Evolutionary conservation across 1,140 invertebrate species (phyloP).

Genomic region (Heliothis virescens): DNA sequence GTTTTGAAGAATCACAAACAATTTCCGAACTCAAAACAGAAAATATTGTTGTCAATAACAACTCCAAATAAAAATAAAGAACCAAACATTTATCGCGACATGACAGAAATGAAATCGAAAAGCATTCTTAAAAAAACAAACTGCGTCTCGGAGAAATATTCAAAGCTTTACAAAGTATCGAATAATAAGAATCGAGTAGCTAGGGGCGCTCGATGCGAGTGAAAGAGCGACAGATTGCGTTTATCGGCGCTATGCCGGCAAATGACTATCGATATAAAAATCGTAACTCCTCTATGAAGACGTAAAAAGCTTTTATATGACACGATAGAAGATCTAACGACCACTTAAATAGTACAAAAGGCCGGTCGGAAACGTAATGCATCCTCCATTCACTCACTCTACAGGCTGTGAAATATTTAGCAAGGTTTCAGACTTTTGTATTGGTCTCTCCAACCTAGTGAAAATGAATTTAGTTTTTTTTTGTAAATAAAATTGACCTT

Average conservation of each 20-base stretch:
- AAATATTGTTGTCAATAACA: constrained; percentile 24
- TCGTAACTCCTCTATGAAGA: constrained; percentile 25
- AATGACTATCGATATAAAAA: constrained; percentile 33
- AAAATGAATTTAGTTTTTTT: too few relatives aligned
- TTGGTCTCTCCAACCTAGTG: too few relatives aligned
- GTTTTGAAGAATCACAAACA: too few relatives aligned
- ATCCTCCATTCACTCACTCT: not conserved
- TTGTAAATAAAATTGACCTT: too few relatives aligned
- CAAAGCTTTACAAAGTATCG: constrained; percentile 35
- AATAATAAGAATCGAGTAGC: constrained; percentile 1
- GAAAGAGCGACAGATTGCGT: constrained; percentile 30
- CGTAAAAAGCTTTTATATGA: constrained; percentile 35
- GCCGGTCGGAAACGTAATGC: constrained; percentile 24
- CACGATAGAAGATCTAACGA: constrained; percentile 32
- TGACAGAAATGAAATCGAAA: constrained; percentile 26
- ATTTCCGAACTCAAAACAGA: not conserved
- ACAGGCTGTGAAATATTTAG: not conserved
- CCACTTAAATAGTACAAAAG: constrained; percentile 35
- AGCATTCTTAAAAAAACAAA: constrained; percentile 28
- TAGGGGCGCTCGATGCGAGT: not conserved
- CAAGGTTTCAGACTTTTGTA: not conserved
- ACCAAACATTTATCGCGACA: constrained; percentile 11
- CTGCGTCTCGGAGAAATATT: constrained; percentile 15
- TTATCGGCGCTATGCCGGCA: constrained; percentile 11
- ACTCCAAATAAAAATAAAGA: constrained; percentile 4